phyloP scores from a whole-genome alignment of 2,888 invertebrate genomes.

The Theretra japonica region DNA sequence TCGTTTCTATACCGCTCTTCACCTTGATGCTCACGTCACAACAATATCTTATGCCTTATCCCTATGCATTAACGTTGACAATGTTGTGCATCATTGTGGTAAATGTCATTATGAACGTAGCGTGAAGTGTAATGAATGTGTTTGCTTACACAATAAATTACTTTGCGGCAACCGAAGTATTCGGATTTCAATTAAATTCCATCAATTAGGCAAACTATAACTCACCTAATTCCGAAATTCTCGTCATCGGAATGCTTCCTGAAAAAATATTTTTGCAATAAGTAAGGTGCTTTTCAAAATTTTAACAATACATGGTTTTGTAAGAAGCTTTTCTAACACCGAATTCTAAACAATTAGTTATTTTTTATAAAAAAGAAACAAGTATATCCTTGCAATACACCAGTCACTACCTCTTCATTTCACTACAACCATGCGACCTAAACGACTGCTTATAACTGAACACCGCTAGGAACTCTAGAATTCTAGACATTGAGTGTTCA shows the following conservation, averaged over 20 bases:
- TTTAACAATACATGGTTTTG: not conserved
- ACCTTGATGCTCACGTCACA: no score
- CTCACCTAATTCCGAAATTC: conserved; percentile 85
- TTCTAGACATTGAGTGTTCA: conserved; percentile 38
- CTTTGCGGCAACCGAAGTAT: not conserved
- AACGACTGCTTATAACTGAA: conserved; percentile 31
- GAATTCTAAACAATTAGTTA: conserved; percentile 27
- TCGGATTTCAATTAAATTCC: not conserved
- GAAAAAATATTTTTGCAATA: conserved; percentile 46
- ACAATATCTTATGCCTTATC: no score
- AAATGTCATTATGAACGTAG: conserved; percentile 35
- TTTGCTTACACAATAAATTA: not conserved
- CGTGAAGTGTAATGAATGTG: not conserved
- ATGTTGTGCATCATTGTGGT: conserved; percentile 34
- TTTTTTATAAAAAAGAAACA: not conserved
- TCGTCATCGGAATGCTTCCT: conserved; percentile 85
- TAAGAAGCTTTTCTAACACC: conserved; percentile 36
- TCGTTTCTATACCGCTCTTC: no score
- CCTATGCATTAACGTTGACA: conserved; percentile 14
- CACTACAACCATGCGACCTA: conserved; percentile 39
- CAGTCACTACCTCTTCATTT: conserved; percentile 5
- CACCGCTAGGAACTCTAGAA: conserved; percentile 35
- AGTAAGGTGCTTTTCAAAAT: not conserved
- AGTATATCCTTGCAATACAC: not conserved
- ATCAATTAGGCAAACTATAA: conserved; percentile 28